phyloP scores from a whole-genome alignment of 2,113 vertebrate genomes.

The Shinisaurus crocodilurus region DNA sequence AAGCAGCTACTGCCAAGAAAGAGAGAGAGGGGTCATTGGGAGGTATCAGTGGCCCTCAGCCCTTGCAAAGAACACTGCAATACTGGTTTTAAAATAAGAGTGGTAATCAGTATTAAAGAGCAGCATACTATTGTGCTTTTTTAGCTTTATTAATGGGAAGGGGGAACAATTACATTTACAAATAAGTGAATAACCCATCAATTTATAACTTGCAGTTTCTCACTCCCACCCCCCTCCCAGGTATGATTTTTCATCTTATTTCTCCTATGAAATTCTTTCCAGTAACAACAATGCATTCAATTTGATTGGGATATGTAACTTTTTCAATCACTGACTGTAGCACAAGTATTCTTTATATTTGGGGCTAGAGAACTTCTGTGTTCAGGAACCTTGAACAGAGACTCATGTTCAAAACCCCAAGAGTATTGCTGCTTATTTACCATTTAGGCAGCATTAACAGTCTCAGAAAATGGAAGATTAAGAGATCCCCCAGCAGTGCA shows the following conservation, averaged over 20 bases:
- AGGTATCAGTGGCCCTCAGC: too few relatives aligned
- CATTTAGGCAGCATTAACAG: not conserved
- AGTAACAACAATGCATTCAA: not conserved
- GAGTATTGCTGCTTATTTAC: too few relatives aligned
- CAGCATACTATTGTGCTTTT: not conserved
- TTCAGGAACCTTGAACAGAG: not conserved
- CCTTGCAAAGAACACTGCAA: too few relatives aligned
- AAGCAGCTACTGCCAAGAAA: too few relatives aligned
- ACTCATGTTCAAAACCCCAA: not conserved
- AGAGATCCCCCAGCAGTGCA: not conserved
- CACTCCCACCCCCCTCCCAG: not conserved
- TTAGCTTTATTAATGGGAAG: conserved; percentile 44
- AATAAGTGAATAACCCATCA: not conserved
- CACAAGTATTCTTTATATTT: not conserved
- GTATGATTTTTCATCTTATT: not conserved
- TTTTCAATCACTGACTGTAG: not conserved
- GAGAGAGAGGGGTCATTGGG: too few relatives aligned
- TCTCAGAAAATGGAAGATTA: not conserved
- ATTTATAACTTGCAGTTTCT: fast-evolving
- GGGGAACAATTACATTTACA: not conserved
- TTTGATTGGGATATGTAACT: not conserved
- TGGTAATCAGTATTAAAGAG: not conserved
- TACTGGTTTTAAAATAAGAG: not conserved
- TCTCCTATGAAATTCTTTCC: fast-evolving
- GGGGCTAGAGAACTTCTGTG: not conserved